A percentile compares a stretch with the other conserved stretches of the same genome.
Evolutionary conservation across 2,113 vertebrate species (phyloP).

Genomic region (Strix uralensis): DNA sequence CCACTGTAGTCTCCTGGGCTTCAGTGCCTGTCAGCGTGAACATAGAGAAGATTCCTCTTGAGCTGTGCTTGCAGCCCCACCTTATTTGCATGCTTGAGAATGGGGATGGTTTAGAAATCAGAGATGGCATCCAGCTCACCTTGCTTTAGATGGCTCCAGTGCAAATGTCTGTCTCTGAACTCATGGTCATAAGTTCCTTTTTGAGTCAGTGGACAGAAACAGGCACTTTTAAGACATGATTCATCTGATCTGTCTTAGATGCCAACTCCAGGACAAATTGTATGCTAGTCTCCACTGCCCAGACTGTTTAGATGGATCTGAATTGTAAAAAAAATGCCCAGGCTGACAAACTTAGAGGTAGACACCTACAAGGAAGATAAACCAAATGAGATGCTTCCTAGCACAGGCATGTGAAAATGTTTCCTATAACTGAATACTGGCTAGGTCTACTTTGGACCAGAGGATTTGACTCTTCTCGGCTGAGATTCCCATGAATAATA

Average conservation of each 20-base stretch:
- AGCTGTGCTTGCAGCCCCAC: neutral
- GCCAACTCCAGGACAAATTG: neutral
- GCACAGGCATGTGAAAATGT: neutral
- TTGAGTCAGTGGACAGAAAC: neutral
- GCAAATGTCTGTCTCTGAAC: neutral
- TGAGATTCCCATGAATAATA: neutral
- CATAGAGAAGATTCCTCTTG: accelerated
- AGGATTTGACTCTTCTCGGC: neutral
- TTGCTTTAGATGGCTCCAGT: neutral
- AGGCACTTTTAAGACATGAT: neutral
- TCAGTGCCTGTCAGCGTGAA: neutral
- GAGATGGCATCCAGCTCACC: neutral
- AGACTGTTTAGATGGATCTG: neutral
- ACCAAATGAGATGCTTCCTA: neutral
- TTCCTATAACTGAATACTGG: neutral
- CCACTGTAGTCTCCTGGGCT: neutral
- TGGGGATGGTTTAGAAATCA: neutral
- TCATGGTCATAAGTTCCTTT: neutral
- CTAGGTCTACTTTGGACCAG: neutral
- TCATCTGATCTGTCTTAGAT: neutral
- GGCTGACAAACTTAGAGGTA: neutral
- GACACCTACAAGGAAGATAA: neutral
- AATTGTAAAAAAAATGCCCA: neutral
- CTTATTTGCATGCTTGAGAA: neutral
- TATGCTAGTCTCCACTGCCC: neutral